A percentile compares a stretch with the other conserved stretches of the same genome.
phyloP scores from a whole-genome alignment of 1,140 invertebrate genomes.

The Cylas formicarius region DNA sequence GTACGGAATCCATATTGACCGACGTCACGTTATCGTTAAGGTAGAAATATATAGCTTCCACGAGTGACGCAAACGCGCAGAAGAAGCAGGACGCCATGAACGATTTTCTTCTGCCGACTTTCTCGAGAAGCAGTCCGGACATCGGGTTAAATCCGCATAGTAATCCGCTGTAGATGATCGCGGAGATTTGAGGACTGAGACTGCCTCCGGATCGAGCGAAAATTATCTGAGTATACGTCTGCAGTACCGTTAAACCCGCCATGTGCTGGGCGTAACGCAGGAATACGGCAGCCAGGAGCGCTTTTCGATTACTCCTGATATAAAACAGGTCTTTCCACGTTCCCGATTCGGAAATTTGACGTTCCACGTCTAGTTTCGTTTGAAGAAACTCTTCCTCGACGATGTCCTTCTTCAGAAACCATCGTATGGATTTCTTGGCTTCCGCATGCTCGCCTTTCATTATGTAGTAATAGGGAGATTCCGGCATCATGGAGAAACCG shows the following conservation, averaged over 20 bases:
- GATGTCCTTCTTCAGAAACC: conserved; percentile 40
- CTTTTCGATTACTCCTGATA: conserved; percentile 32
- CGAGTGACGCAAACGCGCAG: conserved; percentile 26
- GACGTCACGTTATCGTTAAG: too few relatives aligned
- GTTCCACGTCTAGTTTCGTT: conserved; percentile 28
- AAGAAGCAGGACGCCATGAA: conserved; percentile 18
- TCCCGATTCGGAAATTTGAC: conserved; percentile 27
- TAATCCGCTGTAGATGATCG: conserved; percentile 48
- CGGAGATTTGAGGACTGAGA: conserved; percentile 38
- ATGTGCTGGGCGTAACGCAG: conserved; percentile 28
- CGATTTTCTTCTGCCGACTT: conserved; percentile 19
- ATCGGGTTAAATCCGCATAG: conserved; percentile 64
- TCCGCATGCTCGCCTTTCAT: conserved; percentile 28
- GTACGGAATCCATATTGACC: conserved; percentile 30
- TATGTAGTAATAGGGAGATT: conserved; percentile 34
- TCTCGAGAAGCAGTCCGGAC: conserved; percentile 43
- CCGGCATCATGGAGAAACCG: conserved; percentile 28
- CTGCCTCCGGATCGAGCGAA: conserved; percentile 26
- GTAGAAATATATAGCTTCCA: conserved; percentile 46
- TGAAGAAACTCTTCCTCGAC: conserved; percentile 27
- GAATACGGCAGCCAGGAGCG: conserved; percentile 27
- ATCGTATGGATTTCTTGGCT: conserved; percentile 37
- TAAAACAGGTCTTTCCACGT: conserved; percentile 24
- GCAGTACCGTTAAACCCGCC: conserved; percentile 26
- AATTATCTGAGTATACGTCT: conserved; percentile 28